Evolutionary conservation across 1,140 invertebrate genomes (phyloP), one percentile per base, ranked within the genome.

Genomic region (Drosophila watanabei): DNA sequence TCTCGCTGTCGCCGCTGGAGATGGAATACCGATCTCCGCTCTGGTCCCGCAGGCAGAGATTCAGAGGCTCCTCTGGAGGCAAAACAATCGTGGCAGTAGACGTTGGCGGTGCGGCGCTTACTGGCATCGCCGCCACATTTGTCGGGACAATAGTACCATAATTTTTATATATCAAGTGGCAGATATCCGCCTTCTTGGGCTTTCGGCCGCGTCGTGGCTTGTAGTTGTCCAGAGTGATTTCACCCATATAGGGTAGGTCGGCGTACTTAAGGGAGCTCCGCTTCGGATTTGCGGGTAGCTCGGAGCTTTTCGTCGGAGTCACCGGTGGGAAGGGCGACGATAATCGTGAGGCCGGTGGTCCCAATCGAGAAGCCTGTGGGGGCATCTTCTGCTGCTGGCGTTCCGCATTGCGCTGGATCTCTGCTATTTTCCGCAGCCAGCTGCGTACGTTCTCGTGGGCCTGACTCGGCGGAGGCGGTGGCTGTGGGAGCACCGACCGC

Each of bases 171-270:
- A 98, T 98, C n/a, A 98, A 93, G 82, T 98, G 97, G 78, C 97
- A 98, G 70, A 98, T 98, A 86, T 98, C 97, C 0, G 97, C 97
- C 84, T 97, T 98, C 82, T 98, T 98, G 1, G 97, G 97, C 79
- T 98, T 98, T 13, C 97, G 94, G 0, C 97, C 97, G 71, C 97
- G 94, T 35, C 97, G 93, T 0, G 97, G 97, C 80, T 97, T 96
- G 13, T 96, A 97, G 92, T 98, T 97, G 89, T 98, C 97, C 63
- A 98, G 91, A 0, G 97, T 97, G 94, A 98, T 97, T 87, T 98
- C 97, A 3, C 97, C 97, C 97, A 98, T 98, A 92, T 98, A 98
- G 0, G 97, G 97, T 5, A 98, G 93, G 82, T 98, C 97, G n/a
- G 96, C 95, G 80, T 97, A 97, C 56, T 96, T 96, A 63, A 97